Percentiles rank a stretch among this genome's conserved stretches.
Conservation (phyloP, 2,113 vertebrate genomes). For the Crotalus helleri region DNA sequence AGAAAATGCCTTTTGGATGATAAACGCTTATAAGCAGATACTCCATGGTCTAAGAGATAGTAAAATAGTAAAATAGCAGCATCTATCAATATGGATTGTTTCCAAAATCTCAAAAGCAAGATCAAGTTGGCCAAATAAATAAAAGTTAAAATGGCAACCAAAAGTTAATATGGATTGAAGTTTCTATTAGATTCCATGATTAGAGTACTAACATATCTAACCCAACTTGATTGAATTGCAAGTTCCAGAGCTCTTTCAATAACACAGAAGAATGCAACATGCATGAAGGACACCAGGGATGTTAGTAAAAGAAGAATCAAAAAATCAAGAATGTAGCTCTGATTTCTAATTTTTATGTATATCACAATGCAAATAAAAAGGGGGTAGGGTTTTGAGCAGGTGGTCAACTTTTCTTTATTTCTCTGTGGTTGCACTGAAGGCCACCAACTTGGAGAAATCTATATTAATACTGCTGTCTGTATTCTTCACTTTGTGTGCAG, state of each 20-base stretch:
- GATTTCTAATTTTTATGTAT: background rate
- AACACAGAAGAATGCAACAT: background rate
- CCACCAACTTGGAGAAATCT: background rate
- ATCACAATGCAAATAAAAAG: background rate
- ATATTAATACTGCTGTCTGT: background rate
- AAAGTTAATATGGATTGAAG: background rate
- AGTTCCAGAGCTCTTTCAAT: background rate
- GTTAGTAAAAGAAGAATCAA: background rate
- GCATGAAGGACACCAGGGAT: background rate
- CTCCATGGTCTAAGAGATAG: background rate
- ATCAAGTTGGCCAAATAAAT: background rate
- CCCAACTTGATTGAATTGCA: background rate
- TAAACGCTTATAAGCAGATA: background rate
- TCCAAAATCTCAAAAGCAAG: background rate
- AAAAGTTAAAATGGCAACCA: background rate
- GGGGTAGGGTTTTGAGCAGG: background rate
- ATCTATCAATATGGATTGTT: background rate
- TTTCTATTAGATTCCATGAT: background rate
- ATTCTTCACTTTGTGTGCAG: background rate
- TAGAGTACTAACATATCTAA: background rate
- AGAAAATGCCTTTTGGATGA: background rate
- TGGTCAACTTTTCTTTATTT: background rate
- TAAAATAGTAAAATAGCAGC: background rate
- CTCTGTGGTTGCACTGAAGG: background rate
- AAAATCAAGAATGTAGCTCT: background rate